phyloP scores from a whole-genome alignment of 2,888 invertebrate genomes.

The Dryobota labecula region DNA sequence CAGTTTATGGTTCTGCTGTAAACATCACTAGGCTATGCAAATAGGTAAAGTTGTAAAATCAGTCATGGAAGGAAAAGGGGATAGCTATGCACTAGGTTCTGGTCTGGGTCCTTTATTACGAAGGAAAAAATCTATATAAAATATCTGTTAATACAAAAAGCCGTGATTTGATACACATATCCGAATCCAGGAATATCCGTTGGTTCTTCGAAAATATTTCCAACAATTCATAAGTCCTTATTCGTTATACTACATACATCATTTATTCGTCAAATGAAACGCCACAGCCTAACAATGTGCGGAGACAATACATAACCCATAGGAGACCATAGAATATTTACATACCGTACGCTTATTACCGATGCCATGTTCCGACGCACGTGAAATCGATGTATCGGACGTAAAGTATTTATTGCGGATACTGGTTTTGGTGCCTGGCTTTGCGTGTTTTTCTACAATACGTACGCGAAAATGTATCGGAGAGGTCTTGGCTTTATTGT shows the following conservation, averaged over 20 bases:
- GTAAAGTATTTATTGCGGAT: conserved; percentile 61
- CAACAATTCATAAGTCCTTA: neutral
- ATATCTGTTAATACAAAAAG: neutral
- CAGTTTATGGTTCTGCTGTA: conserved; percentile 27
- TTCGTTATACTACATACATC: too few species aligned
- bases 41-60: conserved; percentile 12
- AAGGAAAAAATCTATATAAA: neutral
- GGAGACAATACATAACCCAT: conserved; percentile 42
- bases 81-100: neutral
- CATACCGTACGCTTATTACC: conserved; percentile 68
- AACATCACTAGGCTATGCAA: conserved; percentile 17
- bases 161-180: neutral
- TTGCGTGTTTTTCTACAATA: conserved; percentile 4
- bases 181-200: neutral
- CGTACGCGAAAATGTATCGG: neutral
- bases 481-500: neutral
- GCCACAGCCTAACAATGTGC: conserved; percentile 6
- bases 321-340: conserved; percentile 55
- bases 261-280: neutral
- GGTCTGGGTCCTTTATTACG: neutral
- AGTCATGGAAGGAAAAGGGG: conserved; percentile 6
- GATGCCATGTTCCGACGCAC: conserved; percentile 66
- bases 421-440: conserved; percentile 23
- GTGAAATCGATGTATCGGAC: conserved; percentile 68
- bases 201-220: neutral